phyloP scores from a whole-genome alignment of 2,888 invertebrate species.

The Leptarthrus brevirostris region DNA sequence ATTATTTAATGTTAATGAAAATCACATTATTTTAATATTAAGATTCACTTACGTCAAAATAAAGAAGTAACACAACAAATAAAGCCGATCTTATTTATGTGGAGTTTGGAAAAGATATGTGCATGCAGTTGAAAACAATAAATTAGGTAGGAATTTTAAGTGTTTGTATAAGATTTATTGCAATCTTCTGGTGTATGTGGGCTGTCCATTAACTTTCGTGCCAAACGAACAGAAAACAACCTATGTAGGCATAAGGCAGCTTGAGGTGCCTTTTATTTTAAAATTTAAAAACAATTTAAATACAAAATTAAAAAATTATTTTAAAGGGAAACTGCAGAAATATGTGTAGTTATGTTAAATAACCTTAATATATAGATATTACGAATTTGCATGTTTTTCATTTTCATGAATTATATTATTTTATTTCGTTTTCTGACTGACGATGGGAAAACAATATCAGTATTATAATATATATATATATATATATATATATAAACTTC shows the following conservation, averaged over 20 bases:
- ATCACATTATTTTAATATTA: neutral
- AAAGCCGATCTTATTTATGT: slow-evolving; percentile 55
- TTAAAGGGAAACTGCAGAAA: slow-evolving; percentile 49
- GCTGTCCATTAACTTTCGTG: slow-evolving; percentile 64
- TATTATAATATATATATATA: too few species aligned
- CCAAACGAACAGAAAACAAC: slow-evolving; percentile 76
- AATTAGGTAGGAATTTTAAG: neutral
- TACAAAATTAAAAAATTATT: slow-evolving; percentile 56
- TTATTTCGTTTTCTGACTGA: too few species aligned
- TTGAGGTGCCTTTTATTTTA: slow-evolving; percentile 72
- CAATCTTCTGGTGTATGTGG: slow-evolving; percentile 58
- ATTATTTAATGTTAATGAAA: too few species aligned
- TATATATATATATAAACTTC: too few species aligned
- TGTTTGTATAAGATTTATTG: slow-evolving; percentile 36
- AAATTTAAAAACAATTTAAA: slow-evolving; percentile 52
- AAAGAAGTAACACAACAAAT: slow-evolving; percentile 57
- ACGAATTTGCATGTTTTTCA: slow-evolving; percentile 29
- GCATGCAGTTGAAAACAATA: slow-evolving; percentile 38
- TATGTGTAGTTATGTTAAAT: slow-evolving; percentile 25
- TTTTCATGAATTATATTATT: too few species aligned
- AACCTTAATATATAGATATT: slow-evolving; percentile 44
- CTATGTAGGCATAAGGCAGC: slow-evolving; percentile 78
- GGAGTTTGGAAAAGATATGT: neutral
- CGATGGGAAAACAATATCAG: too few species aligned
- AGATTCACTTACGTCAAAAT: slow-evolving; percentile 41